Evolutionary conservation across 2,797 vertebrate genomes (phyloP), one percentile per base, ranked within the genome.

Genomic region (Sandelia bainsii): DNA sequence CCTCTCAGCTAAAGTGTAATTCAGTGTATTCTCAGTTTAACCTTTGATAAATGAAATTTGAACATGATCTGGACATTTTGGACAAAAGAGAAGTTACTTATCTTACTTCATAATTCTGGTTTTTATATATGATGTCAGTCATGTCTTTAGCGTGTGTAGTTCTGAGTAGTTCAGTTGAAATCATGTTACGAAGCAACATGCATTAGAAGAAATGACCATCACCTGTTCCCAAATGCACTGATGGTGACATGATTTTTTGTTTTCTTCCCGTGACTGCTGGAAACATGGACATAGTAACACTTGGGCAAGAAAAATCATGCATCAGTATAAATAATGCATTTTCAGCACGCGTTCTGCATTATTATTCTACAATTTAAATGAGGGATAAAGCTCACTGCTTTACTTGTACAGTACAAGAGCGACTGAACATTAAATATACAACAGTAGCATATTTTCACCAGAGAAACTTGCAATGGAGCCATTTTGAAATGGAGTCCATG

Each of bases 291-390:
- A 74, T 49, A 17, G 6, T 16, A 52, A 72, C 71, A 80, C 72
- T 69, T 16, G 51, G 60, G 61, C 51, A 50, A 72, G 71, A 75
- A 80, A 66, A 81, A 72, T 46, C 73, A 79, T 71, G 79, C 62
- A 65, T 79, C 58, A 27, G 27, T 48, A 87, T 93, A 50, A 92
- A 93, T 93, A 89, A 91, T 91, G 58, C 69, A 91, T 83, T 11
- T 52, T 57, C 67, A 78, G 69, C 84, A 85, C 77, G 79, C 73
- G 82, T 77, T 83, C 76, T 76, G 75, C 81, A 79, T 85, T 84
- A 77, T 85, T 86, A 86, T 88, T 74, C 86, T 87, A 84, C 77
- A 86, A 88, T 92, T 87, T 81, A 90, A 90, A 93, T 83, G 81
- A 90, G 85, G 84, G 84, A 89, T 89, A 83, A 90, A 88, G 80